These are phyloP conservation scores for Vanacampus margaritifer DNA, from an alignment of 2,113 vertebrate species.

Conservation along the genomic window DNA sequence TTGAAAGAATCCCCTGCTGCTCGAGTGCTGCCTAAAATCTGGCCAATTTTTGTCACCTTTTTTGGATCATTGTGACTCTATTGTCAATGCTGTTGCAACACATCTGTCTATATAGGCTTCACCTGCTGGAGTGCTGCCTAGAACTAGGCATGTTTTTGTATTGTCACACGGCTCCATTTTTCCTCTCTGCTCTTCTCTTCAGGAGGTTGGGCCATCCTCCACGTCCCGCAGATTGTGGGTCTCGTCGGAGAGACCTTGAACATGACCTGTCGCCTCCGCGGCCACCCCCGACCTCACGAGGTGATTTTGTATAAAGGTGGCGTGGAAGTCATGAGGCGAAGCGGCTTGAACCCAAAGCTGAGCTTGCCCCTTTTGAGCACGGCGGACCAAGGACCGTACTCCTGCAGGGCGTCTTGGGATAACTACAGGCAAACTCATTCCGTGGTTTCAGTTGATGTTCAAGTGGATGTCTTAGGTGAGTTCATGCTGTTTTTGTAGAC, in stretches of 20 bases:
- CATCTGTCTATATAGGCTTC: too few species aligned
- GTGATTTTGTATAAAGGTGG: conserved; percentile 62
- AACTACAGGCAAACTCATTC: rapidly evolving
- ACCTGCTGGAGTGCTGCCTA: background rate
- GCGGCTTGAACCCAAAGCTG: background rate
- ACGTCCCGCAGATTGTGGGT: conserved; percentile 8
- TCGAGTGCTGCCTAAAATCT: background rate
- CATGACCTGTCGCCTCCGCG: conserved; percentile 51
- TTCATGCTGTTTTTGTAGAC: background rate
- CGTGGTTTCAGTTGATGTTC: conserved; percentile 22
- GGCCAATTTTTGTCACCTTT: too few species aligned
- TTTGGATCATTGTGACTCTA: too few species aligned
- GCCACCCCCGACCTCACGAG: conserved; percentile 5
- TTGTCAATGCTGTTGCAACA: too few species aligned
- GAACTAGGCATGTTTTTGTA: background rate
- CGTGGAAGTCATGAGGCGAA: conserved; percentile 37
- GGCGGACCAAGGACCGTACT: conserved; percentile 54
- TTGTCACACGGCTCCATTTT: background rate
- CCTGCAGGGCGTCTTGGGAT: conserved; percentile 65
- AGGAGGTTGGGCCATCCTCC: conserved; percentile 65
- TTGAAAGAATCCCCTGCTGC: too few species aligned
- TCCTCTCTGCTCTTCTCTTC: conserved; percentile 11
- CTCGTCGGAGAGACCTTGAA: conserved; percentile 39
- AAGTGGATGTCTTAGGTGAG: conserved; percentile 60
- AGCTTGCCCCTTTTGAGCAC: conserved; percentile 33